Evolutionary conservation across 2,888 invertebrate genomes (phyloP), one percentile per base, ranked within the genome.

Genomic region (Melanchra persicariae): DNA sequence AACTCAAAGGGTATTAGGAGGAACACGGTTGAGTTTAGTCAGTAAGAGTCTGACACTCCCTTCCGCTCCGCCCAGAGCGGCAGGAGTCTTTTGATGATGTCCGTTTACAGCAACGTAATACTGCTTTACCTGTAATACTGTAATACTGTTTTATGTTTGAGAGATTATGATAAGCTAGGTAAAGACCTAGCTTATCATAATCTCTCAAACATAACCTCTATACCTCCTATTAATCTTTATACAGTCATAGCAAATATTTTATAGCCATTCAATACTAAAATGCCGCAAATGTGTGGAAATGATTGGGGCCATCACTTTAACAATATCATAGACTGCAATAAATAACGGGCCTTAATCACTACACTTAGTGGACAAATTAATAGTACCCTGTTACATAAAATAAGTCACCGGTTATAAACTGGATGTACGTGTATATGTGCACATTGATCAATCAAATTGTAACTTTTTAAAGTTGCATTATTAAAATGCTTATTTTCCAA

Each of bases 311-410:
- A 52, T 73, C 43, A 79, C 22, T 9, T 51, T 24, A 73, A 79
- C 45, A 60, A 47, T 78, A 73, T 26, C 52, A 58, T 26, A 49
- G 30, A 26, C 24, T 15, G 26, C 12, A 19, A 60, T 74, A 55
- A 61, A 61, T 30, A 55, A 55, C 54, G 34, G 26, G 10, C 1
- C 19, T 43, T 40, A 72, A 58, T 73, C 34, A 54, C 40, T 47
- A n/a, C 24, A 72, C 40, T 59, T 79, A 45, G 30, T 24, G 22
- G n/a, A 72, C 26, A 55, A 72, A 55, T 78, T 72, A 73, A 37
- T 52, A 47, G 26, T 26, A 52, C 12, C 10, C 2, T 30, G 19
- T n/a, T 15, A 7, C 10, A 34, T 76, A 67, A 66, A 67, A 68
- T 52, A 51, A 43, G n/a, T 52, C 15, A 45, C n/a, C 4, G 5